A percentile compares a stretch with the other conserved stretches of the same genome.
Evolutionary conservation across 2,797 vertebrate genomes (phyloP).

Genomic region (Coccyzus lansbergi): DNA sequence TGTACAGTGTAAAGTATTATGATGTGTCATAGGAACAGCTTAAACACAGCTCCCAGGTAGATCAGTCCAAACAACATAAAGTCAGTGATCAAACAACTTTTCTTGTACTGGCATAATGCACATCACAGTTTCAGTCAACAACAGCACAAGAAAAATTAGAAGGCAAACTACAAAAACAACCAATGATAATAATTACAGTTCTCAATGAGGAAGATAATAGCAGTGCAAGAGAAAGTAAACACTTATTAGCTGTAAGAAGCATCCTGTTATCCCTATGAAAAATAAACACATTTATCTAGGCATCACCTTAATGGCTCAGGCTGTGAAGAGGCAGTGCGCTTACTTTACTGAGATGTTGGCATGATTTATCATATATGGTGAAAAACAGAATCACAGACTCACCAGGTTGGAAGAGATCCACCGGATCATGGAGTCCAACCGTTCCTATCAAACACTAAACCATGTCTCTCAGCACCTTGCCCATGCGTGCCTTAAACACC

Average conservation of each 20-base stretch:
- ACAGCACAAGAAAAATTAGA: neutral
- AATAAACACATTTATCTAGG: conserved; percentile 45
- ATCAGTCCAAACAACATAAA: neutral
- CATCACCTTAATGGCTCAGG: conserved; percentile 28
- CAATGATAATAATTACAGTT: conserved; percentile 40
- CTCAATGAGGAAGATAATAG: conserved; percentile 31
- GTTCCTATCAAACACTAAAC: too few species aligned
- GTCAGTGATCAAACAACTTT: neutral
- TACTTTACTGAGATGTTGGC: neutral
- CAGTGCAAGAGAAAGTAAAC: conserved; percentile 35
- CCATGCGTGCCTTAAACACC: too few species aligned
- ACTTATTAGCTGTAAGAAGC: conserved; percentile 39
- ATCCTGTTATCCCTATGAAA: conserved; percentile 55
- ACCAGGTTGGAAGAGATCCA: too few species aligned
- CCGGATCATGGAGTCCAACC: too few species aligned
- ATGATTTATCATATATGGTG: neutral
- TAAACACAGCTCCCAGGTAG: neutral
- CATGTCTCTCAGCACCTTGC: too few species aligned
- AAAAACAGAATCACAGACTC: too few species aligned
- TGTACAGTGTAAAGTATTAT: neutral
- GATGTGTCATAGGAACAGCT: neutral
- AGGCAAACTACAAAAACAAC: neutral
- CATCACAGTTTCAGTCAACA: neutral
- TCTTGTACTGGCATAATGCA: neutral
- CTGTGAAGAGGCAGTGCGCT: neutral